Evolutionary conservation across 1,140 invertebrate species (phyloP).

Genomic region (Monomorium pharaonis): DNA sequence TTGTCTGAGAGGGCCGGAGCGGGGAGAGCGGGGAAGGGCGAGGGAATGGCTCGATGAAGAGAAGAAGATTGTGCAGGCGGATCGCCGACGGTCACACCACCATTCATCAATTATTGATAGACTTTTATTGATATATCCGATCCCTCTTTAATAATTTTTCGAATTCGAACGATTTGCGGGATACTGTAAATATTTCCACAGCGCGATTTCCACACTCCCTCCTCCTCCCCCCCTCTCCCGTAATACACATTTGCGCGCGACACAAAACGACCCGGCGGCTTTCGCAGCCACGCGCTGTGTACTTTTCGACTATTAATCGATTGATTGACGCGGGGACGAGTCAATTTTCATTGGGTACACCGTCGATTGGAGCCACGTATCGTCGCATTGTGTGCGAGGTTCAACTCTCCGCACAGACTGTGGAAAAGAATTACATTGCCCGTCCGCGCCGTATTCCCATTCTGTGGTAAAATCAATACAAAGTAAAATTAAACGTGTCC

Average conservation of each 20-base stretch:
- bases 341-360: constrained; percentile 47
- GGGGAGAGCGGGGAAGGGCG: not conserved
- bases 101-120: constrained; percentile 23
- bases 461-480: constrained; percentile 56
- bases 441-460: constrained; percentile 50
- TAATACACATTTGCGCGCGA: constrained; percentile 13
- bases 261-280: not conserved
- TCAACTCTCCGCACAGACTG: constrained; percentile 5
- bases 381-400: constrained; percentile 17
- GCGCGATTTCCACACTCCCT: not conserved
- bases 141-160: not conserved
- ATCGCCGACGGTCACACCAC: not conserved
- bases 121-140: not conserved
- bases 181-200: constrained; percentile 40
- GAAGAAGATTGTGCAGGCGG: constrained; percentile 14
- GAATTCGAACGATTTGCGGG: not conserved
- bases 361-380: constrained; percentile 39
- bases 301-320: constrained; percentile 54
- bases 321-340: constrained; percentile 52
- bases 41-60: not conserved
- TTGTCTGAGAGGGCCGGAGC: not conserved
- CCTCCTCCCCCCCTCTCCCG: too few relatives aligned
- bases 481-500: constrained; percentile 60
- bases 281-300: constrained; percentile 15
- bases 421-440: constrained; percentile 53